Conservation (phyloP, 2,888 invertebrate genomes). For the Alcis repandata region DNA sequence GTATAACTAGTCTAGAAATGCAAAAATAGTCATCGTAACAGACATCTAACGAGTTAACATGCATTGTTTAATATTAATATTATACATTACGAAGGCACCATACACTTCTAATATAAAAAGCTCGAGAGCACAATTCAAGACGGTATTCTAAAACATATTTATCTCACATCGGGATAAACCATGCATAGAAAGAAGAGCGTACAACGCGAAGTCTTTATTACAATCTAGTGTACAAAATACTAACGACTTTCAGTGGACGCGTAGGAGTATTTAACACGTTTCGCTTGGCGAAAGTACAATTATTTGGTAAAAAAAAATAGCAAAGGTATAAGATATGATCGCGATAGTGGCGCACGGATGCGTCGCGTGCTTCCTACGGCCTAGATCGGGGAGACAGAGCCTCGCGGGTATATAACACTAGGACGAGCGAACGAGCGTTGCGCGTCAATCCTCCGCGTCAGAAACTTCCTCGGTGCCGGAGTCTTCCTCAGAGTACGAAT, state of each 20-base stretch:
- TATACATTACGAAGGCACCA: slow-evolving; percentile 75
- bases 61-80: slow-evolving; percentile 63
- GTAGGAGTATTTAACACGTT: slow-evolving; percentile 63
- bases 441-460: slow-evolving; percentile 80
- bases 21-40: slow-evolving; percentile 77
- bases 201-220: slow-evolving; percentile 58
- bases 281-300: slow-evolving; percentile 57
- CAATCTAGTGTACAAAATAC: slow-evolving; percentile 73
- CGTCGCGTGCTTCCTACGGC: slow-evolving; percentile 46
- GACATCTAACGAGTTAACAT: slow-evolving; percentile 76
- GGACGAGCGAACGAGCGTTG: slow-evolving; percentile 57
- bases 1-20: slow-evolving; percentile 85
- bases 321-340: slow-evolving; percentile 65
- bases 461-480: slow-evolving; percentile 83
- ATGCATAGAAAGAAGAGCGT: slow-evolving; percentile 70
- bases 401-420: slow-evolving; percentile 61
- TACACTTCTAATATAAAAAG: slow-evolving; percentile 54
- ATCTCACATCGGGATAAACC: slow-evolving; percentile 76
- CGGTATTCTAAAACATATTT: slow-evolving; percentile 78
- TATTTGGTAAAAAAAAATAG: slow-evolving; percentile 62
- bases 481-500: slow-evolving; percentile 83
- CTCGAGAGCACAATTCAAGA: slow-evolving; percentile 49
- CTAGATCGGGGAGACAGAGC: slow-evolving; percentile 39
- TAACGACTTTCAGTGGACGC: slow-evolving; percentile 68
- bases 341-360: slow-evolving; percentile 48